These are phyloP conservation scores for Drosophila planitibia DNA, from an alignment of 2,888 invertebrate genomes.

Conservation along the genomic window DNA sequence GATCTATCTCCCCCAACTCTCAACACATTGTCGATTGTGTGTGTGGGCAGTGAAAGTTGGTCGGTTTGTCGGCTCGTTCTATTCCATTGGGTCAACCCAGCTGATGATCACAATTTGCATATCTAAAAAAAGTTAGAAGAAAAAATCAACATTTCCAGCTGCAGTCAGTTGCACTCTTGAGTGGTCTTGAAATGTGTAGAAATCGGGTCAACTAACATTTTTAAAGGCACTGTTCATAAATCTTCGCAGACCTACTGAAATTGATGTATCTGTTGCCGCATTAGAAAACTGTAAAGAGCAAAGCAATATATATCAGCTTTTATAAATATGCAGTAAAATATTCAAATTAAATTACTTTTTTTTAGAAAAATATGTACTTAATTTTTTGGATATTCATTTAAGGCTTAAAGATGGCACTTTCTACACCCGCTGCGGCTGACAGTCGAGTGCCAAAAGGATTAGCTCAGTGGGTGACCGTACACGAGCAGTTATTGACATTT, in stretches of 20 bases:
- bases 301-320: background rate
- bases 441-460: constrained; percentile 47
- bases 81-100: constrained; percentile 52
- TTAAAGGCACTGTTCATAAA: background rate
- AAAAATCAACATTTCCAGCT: constrained; percentile 12
- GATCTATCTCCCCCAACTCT: constrained; percentile 14
- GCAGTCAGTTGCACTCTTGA: constrained; percentile 42
- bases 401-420: background rate
- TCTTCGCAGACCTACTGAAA: background rate
- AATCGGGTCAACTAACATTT: constrained; percentile 41
- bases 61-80: constrained; percentile 51
- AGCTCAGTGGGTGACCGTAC: constrained; percentile 39
- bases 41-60: constrained; percentile 68
- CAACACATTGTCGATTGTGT: background rate
- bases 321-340: background rate
- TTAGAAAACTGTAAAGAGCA: background rate
- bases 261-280: background rate
- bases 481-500: constrained; percentile 57
- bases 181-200: constrained; percentile 44
- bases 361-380: background rate
- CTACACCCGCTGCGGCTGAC: background rate
- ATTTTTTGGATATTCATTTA: background rate
- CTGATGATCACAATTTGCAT: constrained; percentile 62
- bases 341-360: background rate
- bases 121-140: constrained; percentile 25